Evolutionary conservation across 2,797 vertebrate species (phyloP), one percentile per base, ranked within the genome.

Genomic region (Silurus lanzhouensis): DNA sequence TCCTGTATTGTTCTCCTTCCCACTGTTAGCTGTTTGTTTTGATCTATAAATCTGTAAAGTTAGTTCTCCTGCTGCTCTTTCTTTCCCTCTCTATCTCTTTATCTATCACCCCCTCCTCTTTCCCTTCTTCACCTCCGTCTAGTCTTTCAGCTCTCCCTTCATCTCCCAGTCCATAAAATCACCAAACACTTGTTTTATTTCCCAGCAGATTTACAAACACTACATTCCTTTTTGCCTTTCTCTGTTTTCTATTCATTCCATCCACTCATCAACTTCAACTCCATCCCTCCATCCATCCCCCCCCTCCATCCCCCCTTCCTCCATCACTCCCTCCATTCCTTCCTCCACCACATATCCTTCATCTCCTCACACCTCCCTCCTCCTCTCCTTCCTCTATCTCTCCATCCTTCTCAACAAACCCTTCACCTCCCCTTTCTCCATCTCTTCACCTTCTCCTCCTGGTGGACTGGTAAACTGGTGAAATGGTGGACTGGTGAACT

Each of bases 71-170:
- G 68, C 38, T 19, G 1, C 48, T 55, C n/a, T 55, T 22, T 72
- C 44, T 48, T 22, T 13, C 13, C 22, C 5, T 38, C 2, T 8
- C 17, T 15, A 58, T 76, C 55, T 58, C 8, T 85, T 68, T n/a
- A 63, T 85, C 88, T 82, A 8, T 67, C 78, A 38, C 81, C 68
- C 64, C 82, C 78, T 87, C 84, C 52, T 83, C 71, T 15, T 25
- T 4, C 38, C 13, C 17, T 31, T 70, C 19, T 20, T 44, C 17
- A 25, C 48, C 52, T 60, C 55, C 17, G 2, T 58, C 25, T 20
- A 58, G 55, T 38, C 25, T 22, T 44, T 78, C 57, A 78, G 57
- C 10, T 44, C 31, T 57, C 25, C 7, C 76, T 78, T 79, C 38
- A 64, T 63, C 60, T 79, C 77, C 12, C 60, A 80, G 38, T 64